Percentiles rank a stretch among this genome's conserved stretches.
These are phyloP conservation scores for Fopius arisanus DNA, from an alignment of 1,140 invertebrate genomes.

Conservation along the genomic window DNA sequence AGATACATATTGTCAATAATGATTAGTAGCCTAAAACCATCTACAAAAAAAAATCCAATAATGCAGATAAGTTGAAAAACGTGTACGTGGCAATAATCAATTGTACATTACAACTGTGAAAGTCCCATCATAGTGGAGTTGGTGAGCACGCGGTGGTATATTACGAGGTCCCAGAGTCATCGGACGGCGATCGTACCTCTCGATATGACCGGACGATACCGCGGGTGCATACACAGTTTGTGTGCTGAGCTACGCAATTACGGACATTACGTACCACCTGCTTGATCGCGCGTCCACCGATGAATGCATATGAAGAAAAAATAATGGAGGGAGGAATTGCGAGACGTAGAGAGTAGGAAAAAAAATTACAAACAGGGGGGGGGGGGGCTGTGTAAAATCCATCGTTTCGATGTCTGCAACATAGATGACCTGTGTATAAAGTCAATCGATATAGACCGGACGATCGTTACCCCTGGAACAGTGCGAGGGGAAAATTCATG, in stretches of 20 bases:
- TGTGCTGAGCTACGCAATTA: constrained; percentile 29
- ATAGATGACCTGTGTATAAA: constrained; percentile 19
- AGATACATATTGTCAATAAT: no score
- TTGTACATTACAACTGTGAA: constrained; percentile 7
- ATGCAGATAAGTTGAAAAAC: background rate
- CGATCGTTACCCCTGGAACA: constrained; percentile 9
- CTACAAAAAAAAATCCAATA: background rate
- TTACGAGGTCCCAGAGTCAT: constrained; percentile 17
- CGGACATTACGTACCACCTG: constrained; percentile 33
- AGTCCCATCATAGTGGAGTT: background rate
- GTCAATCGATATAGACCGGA: constrained; percentile 26
- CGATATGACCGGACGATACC: constrained; percentile 21
- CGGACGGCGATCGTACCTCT: constrained; percentile 18
- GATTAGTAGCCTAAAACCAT: no score
- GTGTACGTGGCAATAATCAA: background rate
- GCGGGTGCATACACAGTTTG: background rate
- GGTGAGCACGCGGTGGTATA: background rate
- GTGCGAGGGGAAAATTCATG: background rate
- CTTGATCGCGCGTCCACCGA: constrained; percentile 24
- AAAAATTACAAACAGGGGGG: constrained; percentile 5
- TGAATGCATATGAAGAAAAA: constrained; percentile 19
- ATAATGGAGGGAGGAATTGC: background rate
- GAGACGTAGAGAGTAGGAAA: background rate
- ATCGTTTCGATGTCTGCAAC: constrained; percentile 11
- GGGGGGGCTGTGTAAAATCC: constrained; percentile 21